Conservation (phyloP, 2,113 vertebrate species). For the Colistium nudipinnis region DNA sequence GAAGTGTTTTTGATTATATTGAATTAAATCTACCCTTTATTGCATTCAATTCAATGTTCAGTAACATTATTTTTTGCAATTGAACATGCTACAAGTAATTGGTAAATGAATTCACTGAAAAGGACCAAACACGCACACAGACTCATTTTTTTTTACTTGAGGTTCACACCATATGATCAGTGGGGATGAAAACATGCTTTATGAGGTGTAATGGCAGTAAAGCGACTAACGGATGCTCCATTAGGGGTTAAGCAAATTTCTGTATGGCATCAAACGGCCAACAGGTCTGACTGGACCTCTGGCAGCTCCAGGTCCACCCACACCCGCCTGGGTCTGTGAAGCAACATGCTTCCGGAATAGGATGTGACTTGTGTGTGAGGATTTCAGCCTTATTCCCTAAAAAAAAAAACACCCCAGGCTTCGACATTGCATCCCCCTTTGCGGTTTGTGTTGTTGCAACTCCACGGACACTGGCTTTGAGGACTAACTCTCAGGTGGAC, state of each 20-base stretch:
- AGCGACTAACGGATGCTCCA: conserved; percentile 53
- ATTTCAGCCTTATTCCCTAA: conserved; percentile 35
- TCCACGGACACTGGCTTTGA: conserved; percentile 10
- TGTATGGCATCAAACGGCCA: conserved; percentile 29
- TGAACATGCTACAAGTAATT: not conserved
- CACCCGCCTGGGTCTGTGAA: conserved; percentile 51
- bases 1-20: no score
- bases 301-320: conserved; percentile 16
- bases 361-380: conserved; percentile 32
- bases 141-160: not conserved
- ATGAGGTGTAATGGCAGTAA: conserved; percentile 54
- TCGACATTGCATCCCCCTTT: conserved; percentile 30
- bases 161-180: conserved; percentile 43
- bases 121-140: not conserved
- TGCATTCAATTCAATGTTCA: not conserved
- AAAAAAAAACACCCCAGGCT: conserved; percentile 4
- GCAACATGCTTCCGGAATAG: conserved; percentile 19
- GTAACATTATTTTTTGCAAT: not conserved
- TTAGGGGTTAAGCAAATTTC: conserved; percentile 30
- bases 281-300: conserved; percentile 13
- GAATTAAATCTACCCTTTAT: no score
- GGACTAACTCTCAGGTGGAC: conserved; percentile 23
- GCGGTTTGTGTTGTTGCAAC: not conserved
- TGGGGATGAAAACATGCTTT: conserved; percentile 51
- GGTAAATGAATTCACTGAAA: conserved; percentile 4